These are phyloP conservation scores for Palythoa caribaeorum DNA, from an alignment of 92 coral and sea anemone species.

Conservation along the genomic window DNA sequence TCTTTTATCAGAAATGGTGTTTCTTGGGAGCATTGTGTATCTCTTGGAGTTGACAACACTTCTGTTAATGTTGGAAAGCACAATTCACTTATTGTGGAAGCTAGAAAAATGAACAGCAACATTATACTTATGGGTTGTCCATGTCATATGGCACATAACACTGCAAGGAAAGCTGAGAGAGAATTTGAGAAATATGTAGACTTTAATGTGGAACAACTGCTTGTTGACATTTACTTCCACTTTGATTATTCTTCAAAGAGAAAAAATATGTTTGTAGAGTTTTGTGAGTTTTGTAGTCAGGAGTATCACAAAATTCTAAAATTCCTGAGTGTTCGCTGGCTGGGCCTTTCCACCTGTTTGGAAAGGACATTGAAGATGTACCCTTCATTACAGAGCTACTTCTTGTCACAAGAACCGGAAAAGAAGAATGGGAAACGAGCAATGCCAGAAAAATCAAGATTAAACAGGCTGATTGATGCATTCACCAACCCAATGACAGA, in stretches of 20 bases:
- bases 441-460: neutral
- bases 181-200: neutral
- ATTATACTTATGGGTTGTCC: constrained; percentile 39
- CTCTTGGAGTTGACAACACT: constrained; percentile 58
- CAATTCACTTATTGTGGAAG: constrained; percentile 50
- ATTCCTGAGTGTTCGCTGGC: constrained; percentile 20
- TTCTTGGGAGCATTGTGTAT: constrained; percentile 51
- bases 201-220: constrained; percentile 35
- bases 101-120: constrained; percentile 1
- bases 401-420: constrained; percentile 3
- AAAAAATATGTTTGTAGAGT: constrained; percentile 27
- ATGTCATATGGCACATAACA: constrained; percentile 28
- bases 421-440: constrained; percentile 4
- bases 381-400: constrained; percentile 32
- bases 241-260: constrained; percentile 35
- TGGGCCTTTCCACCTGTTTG: constrained; percentile 25
- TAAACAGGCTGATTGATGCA: constrained; percentile 18
- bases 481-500: constrained; percentile 26
- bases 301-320: constrained; percentile 4
- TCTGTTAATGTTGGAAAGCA: constrained; percentile 54
- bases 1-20: constrained; percentile 32
- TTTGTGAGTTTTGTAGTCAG: constrained; percentile 14
- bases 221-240: constrained; percentile 41
- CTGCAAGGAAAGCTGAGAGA: constrained; percentile 23
- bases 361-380: constrained; percentile 21